Evolutionary conservation across 2,888 invertebrate species (phyloP).

Genomic region (Acleris literana): DNA sequence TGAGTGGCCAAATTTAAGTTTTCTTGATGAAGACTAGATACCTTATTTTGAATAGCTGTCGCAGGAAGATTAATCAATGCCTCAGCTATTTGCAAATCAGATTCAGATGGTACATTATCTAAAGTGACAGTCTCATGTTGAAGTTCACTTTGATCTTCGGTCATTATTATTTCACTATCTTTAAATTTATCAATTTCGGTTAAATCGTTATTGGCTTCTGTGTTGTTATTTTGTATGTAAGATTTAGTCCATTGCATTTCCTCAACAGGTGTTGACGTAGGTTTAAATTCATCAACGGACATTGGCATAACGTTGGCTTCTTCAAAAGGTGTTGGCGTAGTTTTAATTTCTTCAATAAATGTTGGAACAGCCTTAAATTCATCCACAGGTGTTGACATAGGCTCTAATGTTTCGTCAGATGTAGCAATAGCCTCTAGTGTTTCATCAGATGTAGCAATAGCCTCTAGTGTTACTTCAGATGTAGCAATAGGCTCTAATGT

Average conservation of each 20-base stretch:
- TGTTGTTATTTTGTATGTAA: constrained; percentile 32
- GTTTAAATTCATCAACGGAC: neutral
- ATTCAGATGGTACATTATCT: constrained; percentile 69
- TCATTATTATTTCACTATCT: neutral
- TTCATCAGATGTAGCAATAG: too few relatives aligned
- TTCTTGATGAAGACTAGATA: constrained; percentile 47
- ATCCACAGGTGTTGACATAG: neutral
- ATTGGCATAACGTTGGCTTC: neutral
- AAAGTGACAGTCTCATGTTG: constrained; percentile 25
- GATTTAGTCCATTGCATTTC: neutral
- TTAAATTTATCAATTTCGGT: constrained; percentile 16
- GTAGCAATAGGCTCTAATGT: too few relatives aligned
- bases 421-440: too few relatives aligned
- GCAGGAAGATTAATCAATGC: constrained; percentile 75
- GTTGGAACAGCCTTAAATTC: too few relatives aligned
- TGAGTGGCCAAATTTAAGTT: constrained; percentile 41
- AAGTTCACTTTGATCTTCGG: constrained; percentile 37
- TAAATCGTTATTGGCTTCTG: constrained; percentile 14
- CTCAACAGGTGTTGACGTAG: neutral
- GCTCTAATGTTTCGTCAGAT: too few relatives aligned
- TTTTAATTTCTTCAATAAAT: too few relatives aligned
- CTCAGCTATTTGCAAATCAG: constrained; percentile 79
- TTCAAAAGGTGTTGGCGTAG: neutral
- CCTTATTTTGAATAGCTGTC: constrained; percentile 66
- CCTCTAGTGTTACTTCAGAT: too few relatives aligned